Conservation (phyloP, 2,113 vertebrate species). For the Xiphophorus hellerii region DNA sequence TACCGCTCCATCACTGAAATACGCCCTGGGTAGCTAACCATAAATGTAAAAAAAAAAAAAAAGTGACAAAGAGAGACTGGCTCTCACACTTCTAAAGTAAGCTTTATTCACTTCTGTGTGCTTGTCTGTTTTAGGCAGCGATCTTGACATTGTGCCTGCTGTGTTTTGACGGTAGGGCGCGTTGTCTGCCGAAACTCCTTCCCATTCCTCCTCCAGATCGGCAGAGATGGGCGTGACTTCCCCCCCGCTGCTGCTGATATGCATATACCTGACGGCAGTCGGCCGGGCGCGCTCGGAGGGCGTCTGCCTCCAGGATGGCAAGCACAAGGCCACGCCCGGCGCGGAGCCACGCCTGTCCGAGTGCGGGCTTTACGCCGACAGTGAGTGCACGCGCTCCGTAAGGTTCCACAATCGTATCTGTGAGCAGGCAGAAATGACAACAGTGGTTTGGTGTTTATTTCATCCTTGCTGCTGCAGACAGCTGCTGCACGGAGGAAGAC, state of each 20-base stretch:
- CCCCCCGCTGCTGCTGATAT: constrained; percentile 47
- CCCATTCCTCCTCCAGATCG: constrained; percentile 27
- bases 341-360: constrained; percentile 71
- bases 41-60: neutral
- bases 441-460: neutral
- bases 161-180: neutral
- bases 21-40: neutral
- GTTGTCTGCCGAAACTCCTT: constrained; percentile 27
- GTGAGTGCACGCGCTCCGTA: constrained; percentile 69
- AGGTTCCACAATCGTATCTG: neutral
- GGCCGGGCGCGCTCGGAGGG: constrained; percentile 59
- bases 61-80: neutral
- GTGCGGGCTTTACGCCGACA: constrained; percentile 75
- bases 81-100: too few species aligned
- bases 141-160: neutral
- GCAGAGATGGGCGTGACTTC: constrained; percentile 67
- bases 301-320: constrained; percentile 74
- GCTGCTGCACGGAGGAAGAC: constrained; percentile 76
- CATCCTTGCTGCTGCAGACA: constrained; percentile 60
- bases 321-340: constrained; percentile 72
- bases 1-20: neutral
- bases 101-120: neutral
- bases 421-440: neutral
- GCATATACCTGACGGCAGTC: constrained; percentile 48
- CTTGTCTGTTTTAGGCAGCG: neutral